Base-by-base conservation (phyloP, 2,113 vertebrate species). In the Notarius quadriscutis region DNA sequence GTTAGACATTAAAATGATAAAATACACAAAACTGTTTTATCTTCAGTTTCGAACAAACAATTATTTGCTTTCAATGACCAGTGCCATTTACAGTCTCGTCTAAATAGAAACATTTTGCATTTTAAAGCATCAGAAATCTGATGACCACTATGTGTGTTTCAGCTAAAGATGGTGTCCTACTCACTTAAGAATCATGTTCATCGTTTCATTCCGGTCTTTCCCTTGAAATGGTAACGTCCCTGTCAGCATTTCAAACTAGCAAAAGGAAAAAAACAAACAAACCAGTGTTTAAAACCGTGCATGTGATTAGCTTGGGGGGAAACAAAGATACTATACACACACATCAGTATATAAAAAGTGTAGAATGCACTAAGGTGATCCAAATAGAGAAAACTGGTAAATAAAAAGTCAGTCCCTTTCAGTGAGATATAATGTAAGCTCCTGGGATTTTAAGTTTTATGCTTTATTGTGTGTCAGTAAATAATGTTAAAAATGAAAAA, bases 121-220 rank as follows among this genome's bases (percentile, higher is more conserved):
- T 50, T 75, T 51, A 51, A 22, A n/a, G 25, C 11, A 7, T 14
- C 11, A 78, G 51, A 78, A 27, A 67, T 67, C 60, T 65, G 41
- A 65, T 17, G 20, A 50, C 7, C 14, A 22, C 65, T 15, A 14
- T 8, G 50, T 9, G 14, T 7, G 5, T 80, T 41, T 48, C 14
- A 74, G 27, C 11, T 22, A 18, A 77, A 51, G 27, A 48, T 55
- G 18, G 3, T 9, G 25, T 14, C 14, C 67, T 80, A 97, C 97
- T 98, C 95, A 99, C 98, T 99, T 99, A 83, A 99, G 96, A 88
- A 99, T 99, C 98, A 99, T 99, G 95, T 98, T 99, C 98, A 99
- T 99, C 78, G 98, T 99, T 91, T 99, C 98, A 81, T 98, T 99
- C 90, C 97, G 95, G 92, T 99, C 98, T 96, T 98, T 99, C 90